Evolutionary conservation across 2,113 vertebrate species (phyloP), one percentile per base, ranked within the genome.

Genomic region (Nansenia antarctica): DNA sequence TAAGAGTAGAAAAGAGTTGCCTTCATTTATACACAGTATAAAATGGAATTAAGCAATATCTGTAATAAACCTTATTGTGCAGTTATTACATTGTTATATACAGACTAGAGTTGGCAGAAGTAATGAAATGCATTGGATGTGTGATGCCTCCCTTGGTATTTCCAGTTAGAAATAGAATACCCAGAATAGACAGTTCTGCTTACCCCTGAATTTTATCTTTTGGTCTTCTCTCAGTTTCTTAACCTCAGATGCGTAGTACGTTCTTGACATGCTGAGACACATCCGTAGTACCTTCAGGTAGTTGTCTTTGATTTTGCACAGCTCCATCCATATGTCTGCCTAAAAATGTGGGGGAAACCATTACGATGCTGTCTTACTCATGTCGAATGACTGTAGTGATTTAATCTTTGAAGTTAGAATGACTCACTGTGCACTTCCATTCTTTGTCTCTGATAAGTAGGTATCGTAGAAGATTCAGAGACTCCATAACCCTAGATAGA

Each of bases 401-500:
- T 54, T 29, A 68, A 7, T 47, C 35, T 49, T 49, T n/a, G n/a
- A 6, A 11, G 12, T 55, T 55, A 26, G 18, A 22, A 18, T 20
- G n/a, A 87, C 94, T 89, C 90, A 96, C 95, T 27, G 87, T 84
- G 85, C 82, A 92, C 70, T 88, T 88, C 73, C 78, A 78, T 81
- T 91, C 90, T 85, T 90, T 88, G 74, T 95, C 93, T 86, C 92
- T 94, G 82, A 97, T 92, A 24, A 98, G 60, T 35, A 99, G 87
- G 73, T 94, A 98, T 61, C 96, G 93, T 73, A 99, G 81, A 65
- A 99, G 93, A 90, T 96, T 99, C 68, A 98, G 87, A 27, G 94
- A 93, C 27, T 94, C 95, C 96, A 98, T 98, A 78, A 98, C 91
- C 87, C 96, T 98, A 83, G 68, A 80, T 35, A 87, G 62, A 78